Percentiles rank a stretch among this genome's conserved stretches.
Evolutionary conservation across 2,113 vertebrate species (phyloP).

Genomic region (Sturnus vulgaris): DNA sequence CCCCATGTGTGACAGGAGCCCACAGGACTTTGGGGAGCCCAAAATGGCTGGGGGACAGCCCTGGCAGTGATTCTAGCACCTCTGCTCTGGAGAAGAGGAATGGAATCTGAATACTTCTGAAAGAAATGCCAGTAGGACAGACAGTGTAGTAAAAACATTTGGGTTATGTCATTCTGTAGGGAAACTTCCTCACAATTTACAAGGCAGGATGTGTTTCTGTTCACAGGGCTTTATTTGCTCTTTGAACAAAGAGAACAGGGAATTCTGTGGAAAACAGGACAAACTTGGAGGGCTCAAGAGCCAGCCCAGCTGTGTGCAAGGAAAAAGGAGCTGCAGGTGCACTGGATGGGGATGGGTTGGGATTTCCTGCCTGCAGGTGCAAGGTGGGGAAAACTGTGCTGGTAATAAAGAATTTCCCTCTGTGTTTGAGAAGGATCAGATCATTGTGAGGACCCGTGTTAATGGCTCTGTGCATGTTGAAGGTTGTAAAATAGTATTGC

Average conservation of each 20-base stretch:
- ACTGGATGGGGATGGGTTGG: rapidly evolving
- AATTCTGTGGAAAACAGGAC: not conserved
- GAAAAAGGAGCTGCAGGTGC: too few relatives aligned
- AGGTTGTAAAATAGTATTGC: not conserved
- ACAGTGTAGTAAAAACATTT: not conserved
- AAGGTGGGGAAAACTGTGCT: not conserved
- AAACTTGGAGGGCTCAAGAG: not conserved
- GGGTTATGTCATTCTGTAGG: not conserved
- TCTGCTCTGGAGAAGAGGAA: not conserved
- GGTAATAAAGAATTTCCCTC: not conserved
- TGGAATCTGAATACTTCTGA: not conserved
- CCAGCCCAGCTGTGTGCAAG: not conserved
- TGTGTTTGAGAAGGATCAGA: not conserved
- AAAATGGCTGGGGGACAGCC: not conserved
- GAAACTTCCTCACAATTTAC: not conserved
- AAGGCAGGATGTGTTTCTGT: not conserved
- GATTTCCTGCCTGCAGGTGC: not conserved
- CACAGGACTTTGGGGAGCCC: not conserved
- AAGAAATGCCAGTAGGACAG: not conserved
- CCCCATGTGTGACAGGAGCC: not conserved
- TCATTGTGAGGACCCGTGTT: not conserved
- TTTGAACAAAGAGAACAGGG: not conserved
- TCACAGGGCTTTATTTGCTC: not conserved
- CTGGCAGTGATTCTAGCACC: not conserved
- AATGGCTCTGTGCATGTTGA: not conserved